These are phyloP conservation scores for Aradus depressus DNA, from an alignment of 2,888 invertebrate species.

Conservation along the genomic window DNA sequence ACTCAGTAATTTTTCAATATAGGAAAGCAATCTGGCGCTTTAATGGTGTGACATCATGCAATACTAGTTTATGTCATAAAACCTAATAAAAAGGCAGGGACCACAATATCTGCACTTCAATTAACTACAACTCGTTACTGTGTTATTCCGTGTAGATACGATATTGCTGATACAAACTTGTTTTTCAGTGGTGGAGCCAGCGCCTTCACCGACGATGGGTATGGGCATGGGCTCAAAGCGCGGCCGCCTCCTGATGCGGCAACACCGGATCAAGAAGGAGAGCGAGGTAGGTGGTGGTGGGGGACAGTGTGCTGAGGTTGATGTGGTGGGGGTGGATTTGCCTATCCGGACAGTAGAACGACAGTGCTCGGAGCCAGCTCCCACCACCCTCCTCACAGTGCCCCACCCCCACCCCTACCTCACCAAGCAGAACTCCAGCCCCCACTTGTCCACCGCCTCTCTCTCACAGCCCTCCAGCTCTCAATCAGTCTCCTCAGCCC, in stretches of 20 bases:
- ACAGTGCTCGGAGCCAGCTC: constrained; percentile 46
- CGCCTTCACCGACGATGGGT: constrained; percentile 13
- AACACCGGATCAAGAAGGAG: constrained; percentile 54
- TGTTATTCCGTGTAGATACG: neutral
- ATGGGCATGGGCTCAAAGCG: constrained; percentile 47
- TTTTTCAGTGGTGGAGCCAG: constrained; percentile 22
- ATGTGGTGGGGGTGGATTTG: too few species aligned
- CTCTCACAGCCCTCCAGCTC: constrained; percentile 21
- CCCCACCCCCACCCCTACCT: constrained; percentile 36
- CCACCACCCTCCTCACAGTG: constrained; percentile 26
- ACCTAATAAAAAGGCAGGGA: too few species aligned
- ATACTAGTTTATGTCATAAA: too few species aligned
- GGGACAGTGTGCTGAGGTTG: constrained; percentile 19
- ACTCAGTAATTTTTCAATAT: too few species aligned
- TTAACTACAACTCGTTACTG: too few species aligned
- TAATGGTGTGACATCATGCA: too few species aligned
- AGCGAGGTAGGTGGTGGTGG: constrained; percentile 37
- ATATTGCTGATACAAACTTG: neutral
- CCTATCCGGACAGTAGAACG: constrained; percentile 38
- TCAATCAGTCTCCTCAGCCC: constrained; percentile 28
- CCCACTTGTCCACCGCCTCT: constrained; percentile 43
- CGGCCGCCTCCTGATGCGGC: constrained; percentile 52
- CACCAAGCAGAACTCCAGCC: constrained; percentile 56
- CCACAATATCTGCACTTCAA: too few species aligned
- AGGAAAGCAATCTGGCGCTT: too few species aligned